Evolutionary conservation across 2,888 invertebrate genomes (phyloP).

Genomic region (Drosophila prostipennis): DNA sequence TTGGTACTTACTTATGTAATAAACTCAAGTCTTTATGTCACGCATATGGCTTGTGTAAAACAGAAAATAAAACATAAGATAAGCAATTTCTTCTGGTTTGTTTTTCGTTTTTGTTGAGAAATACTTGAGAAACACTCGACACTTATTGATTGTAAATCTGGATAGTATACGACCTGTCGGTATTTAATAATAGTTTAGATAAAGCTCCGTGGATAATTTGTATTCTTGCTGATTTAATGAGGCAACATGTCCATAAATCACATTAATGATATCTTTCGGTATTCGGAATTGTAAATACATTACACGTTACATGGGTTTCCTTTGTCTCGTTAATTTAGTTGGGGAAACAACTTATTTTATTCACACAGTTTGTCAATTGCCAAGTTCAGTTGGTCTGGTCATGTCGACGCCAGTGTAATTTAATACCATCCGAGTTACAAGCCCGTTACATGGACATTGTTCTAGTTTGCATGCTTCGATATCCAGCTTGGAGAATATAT

Average conservation of each 20-base stretch:
- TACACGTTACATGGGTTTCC: background rate
- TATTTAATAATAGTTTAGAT: constrained; percentile 31
- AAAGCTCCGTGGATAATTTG: constrained; percentile 12
- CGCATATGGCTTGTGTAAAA: background rate
- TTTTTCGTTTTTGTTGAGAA: background rate
- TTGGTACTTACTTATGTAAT: background rate
- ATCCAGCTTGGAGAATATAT: background rate
- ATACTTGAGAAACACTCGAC: background rate
- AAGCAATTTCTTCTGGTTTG: background rate
- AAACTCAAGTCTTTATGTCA: background rate
- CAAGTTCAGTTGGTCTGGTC: background rate
- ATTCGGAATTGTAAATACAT: constrained; percentile 6
- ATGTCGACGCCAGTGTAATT: constrained; percentile 48
- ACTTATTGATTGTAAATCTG: constrained; percentile 17
- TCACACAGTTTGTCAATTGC: constrained; percentile 13
- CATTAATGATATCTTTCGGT: constrained; percentile 35
- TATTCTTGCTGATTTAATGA: constrained; percentile 32
- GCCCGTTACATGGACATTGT: constrained; percentile 13
- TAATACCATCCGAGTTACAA: constrained; percentile 45
- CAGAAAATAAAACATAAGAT: background rate
- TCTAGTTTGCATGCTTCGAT: constrained; percentile 33
- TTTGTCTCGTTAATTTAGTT: constrained; percentile 12
- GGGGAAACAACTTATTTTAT: constrained; percentile 13
- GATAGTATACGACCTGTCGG: constrained; percentile 11
- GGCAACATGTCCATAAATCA: constrained; percentile 37